Conservation (phyloP, 2,113 vertebrate genomes). For the Eubucco bourcierii region DNA sequence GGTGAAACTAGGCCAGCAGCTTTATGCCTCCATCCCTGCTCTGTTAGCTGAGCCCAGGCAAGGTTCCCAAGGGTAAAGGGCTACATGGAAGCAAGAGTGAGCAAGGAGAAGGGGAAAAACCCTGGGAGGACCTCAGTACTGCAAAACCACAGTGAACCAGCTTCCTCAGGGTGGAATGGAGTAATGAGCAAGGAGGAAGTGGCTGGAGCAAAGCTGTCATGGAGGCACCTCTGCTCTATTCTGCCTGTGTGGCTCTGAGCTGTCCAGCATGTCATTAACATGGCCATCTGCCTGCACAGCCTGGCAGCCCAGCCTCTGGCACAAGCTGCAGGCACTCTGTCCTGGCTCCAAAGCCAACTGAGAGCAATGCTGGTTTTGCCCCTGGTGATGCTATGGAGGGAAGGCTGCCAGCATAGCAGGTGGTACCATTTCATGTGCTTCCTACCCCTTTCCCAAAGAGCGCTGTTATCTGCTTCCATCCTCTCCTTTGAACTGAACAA, state of each 20-base stretch:
- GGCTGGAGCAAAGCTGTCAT: not conserved
- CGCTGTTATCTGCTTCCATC: not conserved
- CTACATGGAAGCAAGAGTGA: not conserved
- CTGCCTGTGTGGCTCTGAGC: not conserved
- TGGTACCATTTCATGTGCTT: not conserved
- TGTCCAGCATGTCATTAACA: not conserved
- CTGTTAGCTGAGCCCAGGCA: not conserved
- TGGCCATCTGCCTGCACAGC: not conserved
- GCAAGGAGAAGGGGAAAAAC: not conserved
- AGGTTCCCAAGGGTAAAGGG: not conserved
- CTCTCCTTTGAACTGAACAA: not conserved
- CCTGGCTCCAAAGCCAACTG: not conserved
- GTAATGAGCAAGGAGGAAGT: not conserved
- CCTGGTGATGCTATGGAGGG: not conserved
- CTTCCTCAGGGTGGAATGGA: not conserved
- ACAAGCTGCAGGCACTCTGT: not conserved
- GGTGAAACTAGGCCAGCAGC: not conserved
- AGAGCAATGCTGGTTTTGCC: not conserved
- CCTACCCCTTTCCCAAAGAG: not conserved
- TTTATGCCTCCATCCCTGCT: not conserved
- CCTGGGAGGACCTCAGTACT: not conserved
- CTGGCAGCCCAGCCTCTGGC: not conserved
- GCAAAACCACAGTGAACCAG: accelerated
- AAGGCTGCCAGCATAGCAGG: not conserved
- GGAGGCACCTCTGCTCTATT: not conserved